Conservation (phyloP, 1,140 invertebrate genomes). For the Spodoptera frugiperda region DNA sequence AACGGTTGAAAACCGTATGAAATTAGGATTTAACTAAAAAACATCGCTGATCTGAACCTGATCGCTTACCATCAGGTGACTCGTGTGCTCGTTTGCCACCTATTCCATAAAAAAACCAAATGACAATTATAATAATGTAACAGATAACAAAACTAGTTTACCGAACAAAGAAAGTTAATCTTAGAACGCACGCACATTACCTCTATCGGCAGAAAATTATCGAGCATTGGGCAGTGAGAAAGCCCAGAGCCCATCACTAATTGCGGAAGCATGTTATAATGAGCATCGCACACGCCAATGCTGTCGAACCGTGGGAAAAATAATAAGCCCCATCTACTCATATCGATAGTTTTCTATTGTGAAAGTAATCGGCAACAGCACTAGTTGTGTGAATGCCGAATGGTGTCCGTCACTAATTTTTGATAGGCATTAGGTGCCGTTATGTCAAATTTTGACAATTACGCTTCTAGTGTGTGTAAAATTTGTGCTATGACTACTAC, state of each 20-base stretch:
- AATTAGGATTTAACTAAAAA: too few species aligned
- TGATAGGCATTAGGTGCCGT: slow-evolving; percentile 35
- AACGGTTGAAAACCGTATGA: too few species aligned
- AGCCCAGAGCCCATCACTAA: slow-evolving; percentile 63
- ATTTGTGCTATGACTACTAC: too few species aligned
- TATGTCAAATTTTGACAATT: slow-evolving; percentile 31
- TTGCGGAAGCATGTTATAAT: slow-evolving; percentile 75
- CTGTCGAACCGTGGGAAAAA: slow-evolving; percentile 67
- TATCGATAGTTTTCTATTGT: slow-evolving; percentile 42
- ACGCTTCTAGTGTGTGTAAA: not conserved
- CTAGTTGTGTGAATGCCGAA: slow-evolving; percentile 37
- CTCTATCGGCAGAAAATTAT: slow-evolving; percentile 31
- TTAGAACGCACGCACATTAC: slow-evolving; percentile 14
- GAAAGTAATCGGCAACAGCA: slow-evolving; percentile 44
- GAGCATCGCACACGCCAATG: slow-evolving; percentile 76
- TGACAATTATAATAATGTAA: not conserved
- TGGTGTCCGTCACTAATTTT: slow-evolving; percentile 34
- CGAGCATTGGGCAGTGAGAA: slow-evolving; percentile 54
- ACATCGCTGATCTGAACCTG: too few species aligned
- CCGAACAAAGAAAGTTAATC: not conserved
- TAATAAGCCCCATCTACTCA: slow-evolving; percentile 55
- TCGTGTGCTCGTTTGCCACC: too few species aligned
- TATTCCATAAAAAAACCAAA: too few species aligned
- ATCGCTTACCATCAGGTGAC: too few species aligned
- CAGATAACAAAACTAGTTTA: not conserved